phyloP scores from a whole-genome alignment of 2,888 invertebrate species.

The Branchellion lobata region DNA sequence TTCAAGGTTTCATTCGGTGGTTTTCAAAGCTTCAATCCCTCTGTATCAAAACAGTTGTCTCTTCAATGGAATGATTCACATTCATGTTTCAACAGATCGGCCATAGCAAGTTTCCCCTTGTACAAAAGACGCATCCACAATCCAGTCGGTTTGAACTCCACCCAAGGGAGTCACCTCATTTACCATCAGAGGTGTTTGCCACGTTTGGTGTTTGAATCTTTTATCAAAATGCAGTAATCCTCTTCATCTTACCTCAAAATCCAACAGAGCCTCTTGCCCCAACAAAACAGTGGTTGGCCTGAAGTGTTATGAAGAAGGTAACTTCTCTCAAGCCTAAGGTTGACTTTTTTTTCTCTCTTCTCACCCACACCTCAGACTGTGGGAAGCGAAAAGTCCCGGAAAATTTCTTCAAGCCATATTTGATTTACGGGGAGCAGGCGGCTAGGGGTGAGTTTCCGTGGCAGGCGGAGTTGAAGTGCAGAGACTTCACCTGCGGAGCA shows the following conservation, averaged over 20 bases:
- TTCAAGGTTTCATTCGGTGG: too few species aligned
- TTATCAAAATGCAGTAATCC: too few species aligned
- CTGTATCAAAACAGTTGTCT: too few species aligned
- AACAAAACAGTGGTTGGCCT: background rate
- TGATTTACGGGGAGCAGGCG: background rate
- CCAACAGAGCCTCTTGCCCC: background rate
- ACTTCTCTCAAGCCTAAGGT: background rate
- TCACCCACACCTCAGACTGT: background rate
- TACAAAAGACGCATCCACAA: background rate
- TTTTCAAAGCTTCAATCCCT: too few species aligned
- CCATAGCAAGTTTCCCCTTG: slow-evolving; percentile 2
- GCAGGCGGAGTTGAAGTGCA: background rate
- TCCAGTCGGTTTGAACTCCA: too few species aligned
- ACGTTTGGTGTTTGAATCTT: too few species aligned
- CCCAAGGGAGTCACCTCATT: too few species aligned
- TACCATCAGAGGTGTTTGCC: too few species aligned
- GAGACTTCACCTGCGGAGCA: background rate
- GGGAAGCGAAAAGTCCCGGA: background rate
- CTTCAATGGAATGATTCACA: too few species aligned
- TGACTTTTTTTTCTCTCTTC: background rate
- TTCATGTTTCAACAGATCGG: too few species aligned
- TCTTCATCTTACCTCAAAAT: too few species aligned
- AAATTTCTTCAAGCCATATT: background rate
- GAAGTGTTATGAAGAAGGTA: background rate
- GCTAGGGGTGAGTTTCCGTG: background rate